Conservation (phyloP, 2,888 invertebrate species). For the Rapana venosa region DNA sequence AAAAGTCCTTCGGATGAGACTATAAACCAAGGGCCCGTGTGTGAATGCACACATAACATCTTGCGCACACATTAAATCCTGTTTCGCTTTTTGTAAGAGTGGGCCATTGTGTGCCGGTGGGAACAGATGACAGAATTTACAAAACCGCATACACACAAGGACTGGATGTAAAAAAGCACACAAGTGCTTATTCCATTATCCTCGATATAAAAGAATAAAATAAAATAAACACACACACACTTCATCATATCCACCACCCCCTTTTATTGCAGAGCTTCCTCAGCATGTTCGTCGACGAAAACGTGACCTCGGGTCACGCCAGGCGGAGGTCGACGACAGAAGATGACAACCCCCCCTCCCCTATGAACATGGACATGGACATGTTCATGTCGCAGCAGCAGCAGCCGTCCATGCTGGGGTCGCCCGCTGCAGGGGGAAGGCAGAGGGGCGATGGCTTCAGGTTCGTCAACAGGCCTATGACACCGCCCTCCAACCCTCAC, state of each 20-base stretch:
- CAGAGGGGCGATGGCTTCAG: slow-evolving; percentile 82
- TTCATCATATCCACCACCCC: too few species aligned
- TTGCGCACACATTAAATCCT: too few species aligned
- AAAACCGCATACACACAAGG: too few species aligned
- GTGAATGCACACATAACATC: too few species aligned
- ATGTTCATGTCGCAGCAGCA: slow-evolving; percentile 79
- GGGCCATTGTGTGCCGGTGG: too few species aligned
- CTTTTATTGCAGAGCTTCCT: slow-evolving; percentile 86
- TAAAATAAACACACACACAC: background rate
- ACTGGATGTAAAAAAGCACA: too few species aligned
- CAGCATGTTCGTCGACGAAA: slow-evolving; percentile 95
- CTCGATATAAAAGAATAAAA: too few species aligned
- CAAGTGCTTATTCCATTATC: too few species aligned
- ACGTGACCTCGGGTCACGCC: slow-evolving; percentile 83
- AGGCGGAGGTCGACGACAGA: slow-evolving; percentile 91
- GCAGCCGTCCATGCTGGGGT: slow-evolving; percentile 54
- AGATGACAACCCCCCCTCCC: slow-evolving; percentile 97
- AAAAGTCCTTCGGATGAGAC: too few species aligned
- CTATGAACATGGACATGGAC: slow-evolving; percentile 87
- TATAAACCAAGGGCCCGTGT: too few species aligned
- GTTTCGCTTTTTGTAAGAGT: too few species aligned
- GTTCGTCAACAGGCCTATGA: slow-evolving; percentile 87
- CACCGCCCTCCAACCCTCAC: slow-evolving; percentile 90
- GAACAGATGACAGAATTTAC: too few species aligned
- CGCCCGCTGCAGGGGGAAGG: slow-evolving; percentile 50